These are phyloP conservation scores for Ophthalmotilapia sp. DNA, from an alignment of 2,113 vertebrate species.

Conservation along the genomic window DNA sequence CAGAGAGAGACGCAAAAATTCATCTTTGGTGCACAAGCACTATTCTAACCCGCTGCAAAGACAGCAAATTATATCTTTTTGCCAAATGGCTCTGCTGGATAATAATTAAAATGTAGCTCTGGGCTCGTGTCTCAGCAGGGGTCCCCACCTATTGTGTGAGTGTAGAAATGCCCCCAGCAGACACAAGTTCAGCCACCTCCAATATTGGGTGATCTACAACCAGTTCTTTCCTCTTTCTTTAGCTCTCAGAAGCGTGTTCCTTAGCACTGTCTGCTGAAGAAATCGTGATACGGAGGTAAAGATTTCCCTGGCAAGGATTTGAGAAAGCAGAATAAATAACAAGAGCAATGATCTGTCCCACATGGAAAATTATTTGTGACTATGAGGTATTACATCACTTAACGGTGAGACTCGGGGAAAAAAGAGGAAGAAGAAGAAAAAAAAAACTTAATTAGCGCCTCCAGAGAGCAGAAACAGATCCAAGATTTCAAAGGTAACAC, in stretches of 20 bases:
- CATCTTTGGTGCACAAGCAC: conserved; percentile 5
- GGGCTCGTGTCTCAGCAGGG: not conserved
- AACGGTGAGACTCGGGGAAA: conserved; percentile 10
- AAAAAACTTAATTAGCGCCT: conserved; percentile 41
- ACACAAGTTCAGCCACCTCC: conserved; percentile 10
- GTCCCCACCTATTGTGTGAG: not conserved
- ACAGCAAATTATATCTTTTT: conserved; percentile 10
- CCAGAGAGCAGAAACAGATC: conserved; percentile 39
- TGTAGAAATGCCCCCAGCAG: not conserved
- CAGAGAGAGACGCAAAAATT: not conserved
- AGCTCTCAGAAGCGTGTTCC: not conserved
- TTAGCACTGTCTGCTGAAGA: not conserved
- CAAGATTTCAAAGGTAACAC: conserved; percentile 54
- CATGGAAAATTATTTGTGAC: conserved; percentile 48
- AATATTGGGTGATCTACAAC: not conserved
- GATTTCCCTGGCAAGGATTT: conserved; percentile 21
- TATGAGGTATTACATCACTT: conserved; percentile 57
- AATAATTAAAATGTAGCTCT: conserved; percentile 23
- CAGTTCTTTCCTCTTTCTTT: not conserved
- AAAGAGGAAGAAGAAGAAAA: not conserved
- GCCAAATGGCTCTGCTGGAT: conserved; percentile 6
- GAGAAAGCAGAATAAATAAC: conserved; percentile 37
- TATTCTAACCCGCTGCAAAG: not conserved
- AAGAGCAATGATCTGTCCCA: conserved; percentile 41
- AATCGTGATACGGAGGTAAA: conserved; percentile 20